A percentile compares a stretch with the other conserved stretches of the same genome.
Conservation (phyloP, 1,140 invertebrate species). For the Atopsyche davidsoni region DNA sequence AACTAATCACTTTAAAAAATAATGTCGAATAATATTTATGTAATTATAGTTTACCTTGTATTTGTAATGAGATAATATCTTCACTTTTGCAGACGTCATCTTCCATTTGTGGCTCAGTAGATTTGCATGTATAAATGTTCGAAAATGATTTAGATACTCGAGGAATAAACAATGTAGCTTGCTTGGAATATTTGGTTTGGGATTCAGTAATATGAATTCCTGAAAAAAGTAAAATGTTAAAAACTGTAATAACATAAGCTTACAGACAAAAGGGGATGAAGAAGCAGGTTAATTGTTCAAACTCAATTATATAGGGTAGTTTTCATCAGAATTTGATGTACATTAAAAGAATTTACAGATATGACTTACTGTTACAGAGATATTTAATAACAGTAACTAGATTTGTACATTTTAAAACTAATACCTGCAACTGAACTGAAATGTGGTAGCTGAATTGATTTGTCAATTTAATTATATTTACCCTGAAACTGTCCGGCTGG, state of each 20-base stretch:
- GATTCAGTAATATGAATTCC: conserved; percentile 10
- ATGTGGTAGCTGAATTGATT: too few relatives aligned
- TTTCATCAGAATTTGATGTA: background rate
- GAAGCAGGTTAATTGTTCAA: too few relatives aligned
- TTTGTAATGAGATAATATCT: conserved; percentile 2
- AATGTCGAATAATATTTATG: too few relatives aligned
- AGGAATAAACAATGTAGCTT: conserved; percentile 21
- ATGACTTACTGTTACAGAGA: background rate
- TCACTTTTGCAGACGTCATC: conserved; percentile 23
- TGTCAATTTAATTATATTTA: too few relatives aligned
- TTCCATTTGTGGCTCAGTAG: conserved; percentile 15
- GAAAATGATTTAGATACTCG: conserved; percentile 23
- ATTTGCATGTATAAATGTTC: conserved; percentile 33
- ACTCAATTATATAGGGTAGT: conserved; percentile 1
- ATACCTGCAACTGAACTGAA: too few relatives aligned
- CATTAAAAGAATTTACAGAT: background rate
- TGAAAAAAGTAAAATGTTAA: conserved; percentile 12
- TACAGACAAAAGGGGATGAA: too few relatives aligned
- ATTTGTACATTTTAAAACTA: too few relatives aligned
- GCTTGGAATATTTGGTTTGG: conserved; percentile 20
- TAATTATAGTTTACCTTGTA: too few relatives aligned
- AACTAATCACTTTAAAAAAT: too few relatives aligned
- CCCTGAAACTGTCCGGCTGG: too few relatives aligned
- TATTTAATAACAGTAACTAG: background rate
- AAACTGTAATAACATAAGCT: background rate